Evolutionary conservation across 2,888 invertebrate species (phyloP).

Genomic region (Platycnemis pennipes): DNA sequence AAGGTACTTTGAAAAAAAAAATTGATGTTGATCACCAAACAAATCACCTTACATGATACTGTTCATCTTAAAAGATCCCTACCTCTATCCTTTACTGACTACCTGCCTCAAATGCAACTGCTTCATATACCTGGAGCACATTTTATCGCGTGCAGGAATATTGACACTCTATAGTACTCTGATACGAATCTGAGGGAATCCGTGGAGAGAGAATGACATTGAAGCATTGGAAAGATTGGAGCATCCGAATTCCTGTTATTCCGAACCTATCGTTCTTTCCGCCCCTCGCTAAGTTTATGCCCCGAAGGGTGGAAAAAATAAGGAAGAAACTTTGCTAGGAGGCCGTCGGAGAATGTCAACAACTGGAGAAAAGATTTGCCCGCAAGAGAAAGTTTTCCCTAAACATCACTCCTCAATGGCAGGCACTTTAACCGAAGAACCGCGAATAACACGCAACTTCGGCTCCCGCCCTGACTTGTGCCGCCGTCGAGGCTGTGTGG

Average conservation of each 20-base stretch:
- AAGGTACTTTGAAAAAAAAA: no score
- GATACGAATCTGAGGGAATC: no score
- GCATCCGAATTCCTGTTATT: slow-evolving; percentile 6
- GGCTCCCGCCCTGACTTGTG: background rate
- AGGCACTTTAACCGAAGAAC: slow-evolving; percentile 9
- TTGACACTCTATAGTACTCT: no score
- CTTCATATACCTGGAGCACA: no score
- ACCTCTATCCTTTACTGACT: no score
- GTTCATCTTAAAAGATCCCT: no score
- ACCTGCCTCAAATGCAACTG: no score
- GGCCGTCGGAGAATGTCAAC: background rate
- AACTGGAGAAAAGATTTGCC: background rate
- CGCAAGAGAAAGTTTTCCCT: slow-evolving; percentile 28
- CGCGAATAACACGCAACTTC: slow-evolving; percentile 1
- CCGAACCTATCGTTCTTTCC: background rate
- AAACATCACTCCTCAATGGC: background rate
- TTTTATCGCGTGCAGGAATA: no score
- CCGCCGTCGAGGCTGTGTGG: background rate
- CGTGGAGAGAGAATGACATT: no score
- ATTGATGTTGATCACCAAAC: no score
- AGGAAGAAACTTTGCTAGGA: background rate
- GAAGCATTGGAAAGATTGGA: no score
- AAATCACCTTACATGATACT: no score
- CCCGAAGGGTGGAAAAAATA: background rate
- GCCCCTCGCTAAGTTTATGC: background rate